A percentile compares a stretch with the other conserved stretches of the same genome.
Conservation (phyloP, 1,140 invertebrate species). For the Zaprionus tsacasi region DNA sequence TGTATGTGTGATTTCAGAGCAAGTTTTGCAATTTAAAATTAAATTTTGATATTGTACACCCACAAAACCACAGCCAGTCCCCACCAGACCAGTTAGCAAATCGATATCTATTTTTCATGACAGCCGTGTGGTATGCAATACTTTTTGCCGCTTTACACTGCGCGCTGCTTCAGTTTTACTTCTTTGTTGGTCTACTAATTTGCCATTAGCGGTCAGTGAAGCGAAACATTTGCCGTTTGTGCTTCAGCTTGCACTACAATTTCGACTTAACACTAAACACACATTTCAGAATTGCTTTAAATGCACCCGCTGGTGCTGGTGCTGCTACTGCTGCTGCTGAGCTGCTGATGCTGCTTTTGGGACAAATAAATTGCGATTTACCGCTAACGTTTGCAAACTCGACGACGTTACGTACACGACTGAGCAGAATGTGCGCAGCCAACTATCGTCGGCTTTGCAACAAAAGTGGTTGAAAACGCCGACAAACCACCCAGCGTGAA, state of each 20-base stretch:
- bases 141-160: slow-evolving; percentile 52
- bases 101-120: slow-evolving; percentile 78
- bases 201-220: slow-evolving; percentile 56
- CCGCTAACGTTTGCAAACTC: slow-evolving; percentile 66
- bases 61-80: slow-evolving; percentile 18
- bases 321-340: slow-evolving; percentile 34
- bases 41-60: slow-evolving; percentile 29
- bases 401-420: slow-evolving; percentile 76
- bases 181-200: slow-evolving; percentile 39
- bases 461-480: slow-evolving; percentile 49
- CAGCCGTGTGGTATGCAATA: slow-evolving; percentile 76
- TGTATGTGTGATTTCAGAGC: background rate
- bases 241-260: slow-evolving; percentile 38
- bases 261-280: slow-evolving; percentile 63
- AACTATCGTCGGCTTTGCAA: slow-evolving; percentile 32
- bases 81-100: slow-evolving; percentile 42
- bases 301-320: slow-evolving; percentile 48
- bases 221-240: slow-evolving; percentile 54
- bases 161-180: slow-evolving; percentile 29
- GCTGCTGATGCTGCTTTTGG: slow-evolving; percentile 20
- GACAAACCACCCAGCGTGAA: slow-evolving; percentile 25
- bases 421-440: slow-evolving; percentile 52
- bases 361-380: slow-evolving; percentile 31
- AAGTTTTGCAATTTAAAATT: slow-evolving; percentile 35
- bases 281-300: slow-evolving; percentile 57